Evolutionary conservation across 2,797 vertebrate species (phyloP).

Genomic region (Dipus sagitta): DNA sequence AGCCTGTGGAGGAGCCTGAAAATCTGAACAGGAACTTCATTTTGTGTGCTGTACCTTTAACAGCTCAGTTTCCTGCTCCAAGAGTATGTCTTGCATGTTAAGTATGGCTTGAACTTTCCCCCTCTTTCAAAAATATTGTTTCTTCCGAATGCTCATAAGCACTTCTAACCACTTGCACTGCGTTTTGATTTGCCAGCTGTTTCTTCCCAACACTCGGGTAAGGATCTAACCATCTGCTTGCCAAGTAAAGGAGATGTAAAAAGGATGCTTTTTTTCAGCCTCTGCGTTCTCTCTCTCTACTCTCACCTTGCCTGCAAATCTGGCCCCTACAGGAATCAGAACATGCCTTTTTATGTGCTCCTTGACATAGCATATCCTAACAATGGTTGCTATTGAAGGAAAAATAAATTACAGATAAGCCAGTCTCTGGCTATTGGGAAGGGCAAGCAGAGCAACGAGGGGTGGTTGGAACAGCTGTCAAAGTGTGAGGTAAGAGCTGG

Average conservation of each 20-base stretch:
- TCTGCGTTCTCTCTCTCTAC: neutral
- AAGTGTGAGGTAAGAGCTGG: neutral
- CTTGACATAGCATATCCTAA: neutral
- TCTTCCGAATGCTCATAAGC: constrained; percentile 64
- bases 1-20: neutral
- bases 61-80: neutral
- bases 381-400: neutral
- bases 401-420: neutral
- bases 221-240: constrained; percentile 56
- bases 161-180: constrained; percentile 51
- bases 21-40: neutral
- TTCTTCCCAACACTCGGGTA: neutral
- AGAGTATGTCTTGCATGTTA: constrained; percentile 54
- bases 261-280: neutral
- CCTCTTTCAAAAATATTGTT: constrained; percentile 62
- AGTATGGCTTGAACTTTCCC: constrained; percentile 72
- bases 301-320: neutral
- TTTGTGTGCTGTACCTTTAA: neutral
- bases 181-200: constrained; percentile 72
- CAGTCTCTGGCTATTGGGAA: neutral
- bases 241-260: constrained; percentile 25
- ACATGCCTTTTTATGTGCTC: neutral
- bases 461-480: accelerated
- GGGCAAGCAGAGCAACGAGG: accelerated
- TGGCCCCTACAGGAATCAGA: neutral